Evolutionary conservation across 2,113 vertebrate genomes (phyloP).

Genomic region (Indicator maculatus): DNA sequence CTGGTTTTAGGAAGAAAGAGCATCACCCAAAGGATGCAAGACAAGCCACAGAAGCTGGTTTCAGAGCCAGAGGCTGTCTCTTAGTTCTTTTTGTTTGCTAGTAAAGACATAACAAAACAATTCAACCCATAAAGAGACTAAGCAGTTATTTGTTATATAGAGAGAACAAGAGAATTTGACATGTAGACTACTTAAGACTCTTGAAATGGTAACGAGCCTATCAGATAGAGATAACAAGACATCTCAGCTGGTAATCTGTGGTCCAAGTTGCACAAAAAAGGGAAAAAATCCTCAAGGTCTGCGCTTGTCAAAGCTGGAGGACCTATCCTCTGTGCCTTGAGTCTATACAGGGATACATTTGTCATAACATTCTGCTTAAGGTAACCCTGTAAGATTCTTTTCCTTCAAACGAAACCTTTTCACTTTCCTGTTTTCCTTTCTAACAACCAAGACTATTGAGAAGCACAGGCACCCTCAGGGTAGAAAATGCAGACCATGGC

Average conservation of each 20-base stretch:
- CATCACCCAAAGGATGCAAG: background rate
- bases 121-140: background rate
- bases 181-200: background rate
- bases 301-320: background rate
- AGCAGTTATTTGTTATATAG: background rate
- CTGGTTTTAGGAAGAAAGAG: background rate
- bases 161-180: background rate
- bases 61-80: background rate
- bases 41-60: background rate
- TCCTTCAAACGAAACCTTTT: background rate
- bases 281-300: background rate
- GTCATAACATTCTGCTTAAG: background rate
- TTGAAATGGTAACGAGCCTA: background rate
- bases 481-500: background rate
- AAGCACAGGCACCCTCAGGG: conserved; percentile 27
- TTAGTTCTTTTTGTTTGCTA: background rate
- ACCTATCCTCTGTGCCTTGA: background rate
- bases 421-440: background rate
- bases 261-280: background rate
- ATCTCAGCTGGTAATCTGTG: background rate
- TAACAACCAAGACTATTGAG: background rate
- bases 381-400: background rate
- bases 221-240: background rate
- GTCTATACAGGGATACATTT: background rate
- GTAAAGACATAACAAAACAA: background rate